Evolutionary conservation across 2,113 vertebrate genomes (phyloP).

Genomic region (Heterotilapia buettikoferi): DNA sequence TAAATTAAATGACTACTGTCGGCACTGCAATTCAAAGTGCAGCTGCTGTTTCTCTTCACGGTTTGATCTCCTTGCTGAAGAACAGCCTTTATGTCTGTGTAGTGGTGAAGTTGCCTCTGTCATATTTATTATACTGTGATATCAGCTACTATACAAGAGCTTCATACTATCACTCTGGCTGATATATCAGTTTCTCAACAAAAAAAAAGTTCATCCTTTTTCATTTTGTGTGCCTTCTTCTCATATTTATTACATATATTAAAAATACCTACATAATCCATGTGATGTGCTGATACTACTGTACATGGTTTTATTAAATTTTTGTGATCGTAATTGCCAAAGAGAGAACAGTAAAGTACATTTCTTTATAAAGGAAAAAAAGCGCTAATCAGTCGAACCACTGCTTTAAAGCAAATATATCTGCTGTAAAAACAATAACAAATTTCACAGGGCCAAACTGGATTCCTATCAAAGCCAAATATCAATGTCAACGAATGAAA

Average conservation of each 20-base stretch:
- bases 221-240: constrained; percentile 35
- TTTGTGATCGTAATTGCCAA: background rate
- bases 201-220: background rate
- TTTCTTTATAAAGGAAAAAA: background rate
- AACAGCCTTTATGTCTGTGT: background rate
- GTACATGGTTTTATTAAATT: background rate
- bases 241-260: background rate
- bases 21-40: constrained; percentile 8
- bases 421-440: background rate
- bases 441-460: background rate
- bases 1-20: constrained; percentile 33
- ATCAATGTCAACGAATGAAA: background rate
- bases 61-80: background rate
- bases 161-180: background rate
- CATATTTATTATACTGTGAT: background rate
- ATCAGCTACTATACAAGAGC: background rate
- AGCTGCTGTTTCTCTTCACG: constrained; percentile 1
- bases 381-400: background rate
- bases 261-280: background rate
- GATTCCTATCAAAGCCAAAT: background rate
- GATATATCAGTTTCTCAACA: background rate
- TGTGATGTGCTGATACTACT: background rate
- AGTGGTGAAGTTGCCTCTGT: background rate
- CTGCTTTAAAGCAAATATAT: background rate
- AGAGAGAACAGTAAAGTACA: background rate